These are phyloP conservation scores for Rhinichthys klamathensis DNA, from an alignment of 2,113 vertebrate genomes.

Conservation along the genomic window DNA sequence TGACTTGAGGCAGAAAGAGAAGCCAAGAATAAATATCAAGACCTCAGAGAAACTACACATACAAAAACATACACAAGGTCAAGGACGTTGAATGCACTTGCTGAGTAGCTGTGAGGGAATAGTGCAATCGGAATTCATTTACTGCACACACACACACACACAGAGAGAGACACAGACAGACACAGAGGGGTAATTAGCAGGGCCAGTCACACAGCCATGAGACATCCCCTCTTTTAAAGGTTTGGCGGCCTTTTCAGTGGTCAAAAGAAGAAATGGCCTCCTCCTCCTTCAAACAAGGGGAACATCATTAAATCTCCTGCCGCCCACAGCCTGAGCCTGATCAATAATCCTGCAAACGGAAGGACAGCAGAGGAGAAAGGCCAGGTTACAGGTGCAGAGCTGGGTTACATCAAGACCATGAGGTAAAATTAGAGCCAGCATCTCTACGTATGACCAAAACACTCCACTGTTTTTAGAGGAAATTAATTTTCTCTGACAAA, in stretches of 20 bases:
- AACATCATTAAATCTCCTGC: constrained; percentile 48
- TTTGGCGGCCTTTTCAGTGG: constrained; percentile 31
- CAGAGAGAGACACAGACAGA: constrained; percentile 20
- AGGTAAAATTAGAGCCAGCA: constrained; percentile 35
- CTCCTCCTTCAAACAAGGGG: constrained; percentile 39
- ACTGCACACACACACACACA: constrained; percentile 14
- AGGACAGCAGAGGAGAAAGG: neutral
- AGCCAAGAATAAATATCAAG: constrained; percentile 22
- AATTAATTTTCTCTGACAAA: neutral
- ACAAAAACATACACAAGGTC: constrained; percentile 50
- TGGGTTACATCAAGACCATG: constrained; percentile 22
- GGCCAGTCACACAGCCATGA: constrained; percentile 47
- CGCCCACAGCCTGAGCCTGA: constrained; percentile 23
- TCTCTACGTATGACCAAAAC: neutral
- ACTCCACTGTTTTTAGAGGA: constrained; percentile 10
- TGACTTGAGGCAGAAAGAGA: neutral
- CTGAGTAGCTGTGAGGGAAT: constrained; percentile 36
- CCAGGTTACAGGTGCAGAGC: constrained; percentile 20
- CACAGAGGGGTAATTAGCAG: constrained; percentile 53
- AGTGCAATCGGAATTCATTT: constrained; percentile 31
- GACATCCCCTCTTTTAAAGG: constrained; percentile 42
- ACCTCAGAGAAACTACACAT: constrained; percentile 25
- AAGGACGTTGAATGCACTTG: constrained; percentile 44
- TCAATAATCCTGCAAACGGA: constrained; percentile 49
- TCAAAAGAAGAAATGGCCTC: constrained; percentile 49